A percentile compares a stretch with the other conserved stretches of the same genome.
Evolutionary conservation across 2,797 vertebrate species (phyloP).

Genomic region (Anguilla pacifica): DNA sequence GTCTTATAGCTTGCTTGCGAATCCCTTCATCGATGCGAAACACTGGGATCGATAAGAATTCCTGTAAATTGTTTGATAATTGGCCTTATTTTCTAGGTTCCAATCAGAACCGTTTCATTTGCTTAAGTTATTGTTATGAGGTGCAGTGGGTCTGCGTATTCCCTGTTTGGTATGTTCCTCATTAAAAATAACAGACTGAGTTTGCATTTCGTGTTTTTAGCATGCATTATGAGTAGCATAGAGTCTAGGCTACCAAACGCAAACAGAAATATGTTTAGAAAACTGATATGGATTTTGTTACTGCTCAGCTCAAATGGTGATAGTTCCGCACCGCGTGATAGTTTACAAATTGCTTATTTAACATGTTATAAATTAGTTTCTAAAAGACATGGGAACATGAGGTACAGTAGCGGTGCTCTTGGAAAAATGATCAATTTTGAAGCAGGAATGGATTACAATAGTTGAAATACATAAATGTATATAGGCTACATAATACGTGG

Average conservation of each 20-base stretch:
- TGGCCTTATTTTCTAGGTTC: background rate
- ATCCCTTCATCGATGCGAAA: conserved; percentile 5
- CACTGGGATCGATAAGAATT: background rate
- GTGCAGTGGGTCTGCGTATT: background rate
- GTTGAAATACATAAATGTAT: conserved; percentile 19
- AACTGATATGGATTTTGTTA: background rate
- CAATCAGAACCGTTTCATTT: background rate
- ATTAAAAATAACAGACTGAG: background rate
- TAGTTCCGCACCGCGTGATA: background rate
- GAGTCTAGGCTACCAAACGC: background rate
- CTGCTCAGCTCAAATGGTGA: background rate
- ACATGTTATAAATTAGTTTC: background rate
- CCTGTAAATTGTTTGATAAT: background rate
- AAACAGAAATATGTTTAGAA: background rate
- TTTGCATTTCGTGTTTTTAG: background rate
- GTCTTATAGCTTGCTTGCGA: background rate
- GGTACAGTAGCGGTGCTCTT: background rate
- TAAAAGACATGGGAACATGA: background rate
- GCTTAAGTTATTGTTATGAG: background rate
- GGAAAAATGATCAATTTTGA: conserved; percentile 4
- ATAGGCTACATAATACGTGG: background rate
- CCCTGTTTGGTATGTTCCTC: background rate
- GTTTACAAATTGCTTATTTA: background rate
- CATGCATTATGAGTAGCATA: background rate
- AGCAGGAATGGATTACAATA: background rate